Base-by-base conservation (phyloP, 2,888 invertebrate species). In the Willowsia nigromaculata region DNA sequence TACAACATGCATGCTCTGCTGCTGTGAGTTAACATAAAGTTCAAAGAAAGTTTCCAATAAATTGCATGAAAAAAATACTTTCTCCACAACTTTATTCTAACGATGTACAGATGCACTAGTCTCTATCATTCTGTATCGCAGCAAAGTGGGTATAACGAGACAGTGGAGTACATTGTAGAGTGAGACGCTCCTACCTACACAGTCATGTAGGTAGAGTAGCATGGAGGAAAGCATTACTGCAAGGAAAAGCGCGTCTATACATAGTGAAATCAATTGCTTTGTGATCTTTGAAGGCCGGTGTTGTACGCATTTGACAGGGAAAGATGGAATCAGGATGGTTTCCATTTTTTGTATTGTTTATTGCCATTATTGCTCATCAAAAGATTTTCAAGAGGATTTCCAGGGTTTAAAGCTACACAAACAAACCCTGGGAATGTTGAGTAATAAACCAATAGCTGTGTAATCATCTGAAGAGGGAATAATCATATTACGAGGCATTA, bases 31-130 rank as follows among this genome's bases (percentile, higher is more conserved):
- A 22, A 27, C 25, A 25, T 22, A 53, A 59, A 50, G 59, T 59
- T 59, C 59, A 59, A 59, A 59, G 59, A 59, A 59, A 59, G 59
- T 59, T 59, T 59, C 25, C 59, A 59, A 27, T 27, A 15, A n/a
- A n/a, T n/a, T 59, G 22, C 27, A 27, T 59, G 59, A 59, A 59
- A 59, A 50, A 50, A 50, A 50, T n/a, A 50, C n/a, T 15, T 18
- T 50, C 18, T 50, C 18, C 50, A 50, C 6, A 9, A 18, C 50
- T 2, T 37, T 43, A n/a, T 18, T 50, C 18, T 15, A n/a, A n/a
- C n/a, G n/a, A n/a, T n/a, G n/a, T n/a, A n/a, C n/a, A n/a, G n/a
- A n/a, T n/a, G n/a, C n/a, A n/a, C n/a, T n/a, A n/a, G n/a, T n/a
- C n/a, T n/a, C n/a, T n/a, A n/a, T n/a, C n/a, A n/a, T n/a, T n/a